Conservation (phyloP, 2,797 vertebrate species). For the Enteromius treurensis region DNA sequence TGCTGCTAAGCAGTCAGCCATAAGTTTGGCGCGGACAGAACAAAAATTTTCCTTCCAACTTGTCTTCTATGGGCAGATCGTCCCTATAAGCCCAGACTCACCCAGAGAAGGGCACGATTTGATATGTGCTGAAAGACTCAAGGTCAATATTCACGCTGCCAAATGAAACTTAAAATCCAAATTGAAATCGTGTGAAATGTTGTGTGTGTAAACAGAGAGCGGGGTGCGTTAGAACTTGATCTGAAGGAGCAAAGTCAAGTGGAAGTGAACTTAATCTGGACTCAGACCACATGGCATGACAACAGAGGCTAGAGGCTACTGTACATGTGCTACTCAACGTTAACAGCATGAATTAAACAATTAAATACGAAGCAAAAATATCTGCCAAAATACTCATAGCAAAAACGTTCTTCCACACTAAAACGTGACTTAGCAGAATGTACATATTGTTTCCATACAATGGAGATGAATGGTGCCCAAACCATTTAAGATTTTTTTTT, state of each 20-base stretch:
- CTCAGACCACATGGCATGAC: constrained; percentile 20
- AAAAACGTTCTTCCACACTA: neutral
- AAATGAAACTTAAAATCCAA: constrained; percentile 36
- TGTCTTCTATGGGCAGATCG: constrained; percentile 26
- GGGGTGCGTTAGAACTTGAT: constrained; percentile 17
- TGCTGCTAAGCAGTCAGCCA: constrained; percentile 21
- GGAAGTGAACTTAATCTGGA: constrained; percentile 47
- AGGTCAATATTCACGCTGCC: constrained; percentile 32
- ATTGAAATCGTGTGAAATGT: constrained; percentile 26
- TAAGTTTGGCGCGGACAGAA: constrained; percentile 18
- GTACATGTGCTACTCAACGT: constrained; percentile 9
- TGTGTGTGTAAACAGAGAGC: constrained; percentile 40
- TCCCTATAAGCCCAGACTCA: constrained; percentile 35
- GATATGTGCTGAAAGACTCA: constrained; percentile 22
- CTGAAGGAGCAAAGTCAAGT: constrained; percentile 15
- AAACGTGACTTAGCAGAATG: neutral
- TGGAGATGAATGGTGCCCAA: neutral
- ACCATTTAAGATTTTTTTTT: neutral
- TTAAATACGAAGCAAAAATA: neutral
- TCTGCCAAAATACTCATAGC: neutral
- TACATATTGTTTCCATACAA: neutral
- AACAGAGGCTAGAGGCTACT: neutral
- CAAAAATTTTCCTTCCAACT: constrained; percentile 16
- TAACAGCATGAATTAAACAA: constrained; percentile 31
- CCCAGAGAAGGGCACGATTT: constrained; percentile 20